Percentiles rank a stretch among this genome's conserved stretches.
Conservation (phyloP, 2,797 vertebrate genomes). For the Sebastes glaucus region DNA sequence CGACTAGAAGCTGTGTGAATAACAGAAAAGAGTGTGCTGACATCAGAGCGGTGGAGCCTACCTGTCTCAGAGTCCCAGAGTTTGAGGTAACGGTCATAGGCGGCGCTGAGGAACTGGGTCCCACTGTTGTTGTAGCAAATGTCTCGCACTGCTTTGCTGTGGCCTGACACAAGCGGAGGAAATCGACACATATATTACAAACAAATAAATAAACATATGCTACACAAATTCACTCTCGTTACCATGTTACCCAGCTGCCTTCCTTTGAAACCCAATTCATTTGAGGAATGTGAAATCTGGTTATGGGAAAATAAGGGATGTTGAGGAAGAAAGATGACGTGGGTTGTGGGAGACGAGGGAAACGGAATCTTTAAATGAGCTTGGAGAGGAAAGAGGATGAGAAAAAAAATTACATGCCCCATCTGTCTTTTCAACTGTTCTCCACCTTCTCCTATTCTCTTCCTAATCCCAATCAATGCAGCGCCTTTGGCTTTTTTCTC, state of each 20-base stretch:
- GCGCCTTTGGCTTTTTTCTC: slow-evolving; percentile 26
- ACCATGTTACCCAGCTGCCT: background rate
- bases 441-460: slow-evolving; percentile 8
- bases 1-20: background rate
- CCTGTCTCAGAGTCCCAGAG: slow-evolving; percentile 98
- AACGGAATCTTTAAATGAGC: slow-evolving; percentile 38
- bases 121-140: slow-evolving; percentile 96
- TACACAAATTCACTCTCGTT: slow-evolving; percentile 1
- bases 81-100: slow-evolving; percentile 95
- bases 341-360: background rate
- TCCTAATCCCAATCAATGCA: slow-evolving; percentile 25
- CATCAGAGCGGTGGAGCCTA: slow-evolving; percentile 54
- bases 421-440: slow-evolving; percentile 14
- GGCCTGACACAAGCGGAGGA: slow-evolving; percentile 80
- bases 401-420: background rate
- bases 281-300: slow-evolving; percentile 29
- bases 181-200: slow-evolving; percentile 12
- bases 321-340: slow-evolving; percentile 9
- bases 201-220: background rate
- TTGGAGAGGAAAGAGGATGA: background rate
- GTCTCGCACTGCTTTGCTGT: slow-evolving; percentile 97
- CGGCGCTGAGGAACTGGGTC: slow-evolving; percentile 94
- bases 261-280: slow-evolving; percentile 34
- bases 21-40: background rate
- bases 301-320: slow-evolving; percentile 13